Evolutionary conservation across 2,888 invertebrate genomes (phyloP), one percentile per base, ranked within the genome.

Genomic region (Caradrina kadenii): DNA sequence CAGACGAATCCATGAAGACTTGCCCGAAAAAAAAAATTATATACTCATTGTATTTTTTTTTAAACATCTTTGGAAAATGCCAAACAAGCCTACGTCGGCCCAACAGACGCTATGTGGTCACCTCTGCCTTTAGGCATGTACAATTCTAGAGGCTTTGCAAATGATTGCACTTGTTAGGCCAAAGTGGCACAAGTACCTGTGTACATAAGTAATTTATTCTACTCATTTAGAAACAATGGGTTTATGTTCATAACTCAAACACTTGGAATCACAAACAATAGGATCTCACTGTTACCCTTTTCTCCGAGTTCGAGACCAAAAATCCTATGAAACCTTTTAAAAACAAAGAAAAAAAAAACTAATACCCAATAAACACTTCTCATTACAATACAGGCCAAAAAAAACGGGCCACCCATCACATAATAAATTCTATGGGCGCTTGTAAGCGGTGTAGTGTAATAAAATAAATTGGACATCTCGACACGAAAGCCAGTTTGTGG

Each of bases 401-500:
- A 70, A 78, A 76, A 54, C 72, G 61, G 81, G 72, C 82, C 86
- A 85, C 85, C 84, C 84, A 82, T 73, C 73, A 70, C 67, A 56
- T 81, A 86, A 86, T 83, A 82, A 81, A 86, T 85, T 84, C 82
- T 77, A 73, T 80, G 62, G 66, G 69, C 73, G 76, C 75, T 82
- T 82, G 81, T 82, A 82, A 84, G 81, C 77, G 81, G 80, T 75
- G 78, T 69, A 63, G 78, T 79, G 85, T 80, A 81, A 83, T 87
- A 84, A 88, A 89, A 89, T 85, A 87, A 86, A 88, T 89, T 88
- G 84, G 75, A 78, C 86, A 75, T 77, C 73, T 69, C 74, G 58
- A 63, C 67, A 61, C 76, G 67, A 79, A 69, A 72, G 66, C 80
- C 79, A 79, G 83, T 82, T 80, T 75, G 72, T 74, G 63, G 76